A percentile compares a stretch with the other conserved stretches of the same genome.
Conservation (phyloP, 2,797 vertebrate genomes). For the Moxostoma hubbsi region DNA sequence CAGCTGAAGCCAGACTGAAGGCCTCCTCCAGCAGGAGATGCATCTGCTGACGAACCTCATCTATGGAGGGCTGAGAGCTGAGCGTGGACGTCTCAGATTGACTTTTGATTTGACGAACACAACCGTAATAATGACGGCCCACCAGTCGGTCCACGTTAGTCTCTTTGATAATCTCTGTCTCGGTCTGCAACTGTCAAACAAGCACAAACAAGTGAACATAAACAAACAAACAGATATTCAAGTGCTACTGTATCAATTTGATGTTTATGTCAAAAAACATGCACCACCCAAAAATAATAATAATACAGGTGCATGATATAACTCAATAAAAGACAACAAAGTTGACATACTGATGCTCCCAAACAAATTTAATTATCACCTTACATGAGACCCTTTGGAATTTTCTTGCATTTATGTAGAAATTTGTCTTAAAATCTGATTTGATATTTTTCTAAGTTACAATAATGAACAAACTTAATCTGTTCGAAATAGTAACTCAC, state of each 20-base stretch:
- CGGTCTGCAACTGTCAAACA: slow-evolving; percentile 78
- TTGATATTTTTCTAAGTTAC: no score
- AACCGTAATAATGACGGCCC: slow-evolving; percentile 79
- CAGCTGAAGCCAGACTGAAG: slow-evolving; percentile 94
- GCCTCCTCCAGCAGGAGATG: slow-evolving; percentile 97
- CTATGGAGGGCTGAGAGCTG: slow-evolving; percentile 99
- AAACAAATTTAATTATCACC: no score
- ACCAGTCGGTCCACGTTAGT: slow-evolving; percentile 91
- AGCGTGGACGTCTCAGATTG: slow-evolving; percentile 97
- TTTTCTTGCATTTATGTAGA: no score
- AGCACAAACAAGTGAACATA: slow-evolving; percentile 23
- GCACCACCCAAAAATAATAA: neutral
- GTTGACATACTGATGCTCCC: no score
- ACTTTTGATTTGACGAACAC: slow-evolving; percentile 88
- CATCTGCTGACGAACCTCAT: slow-evolving; percentile 98
- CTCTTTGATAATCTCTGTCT: slow-evolving; percentile 96
- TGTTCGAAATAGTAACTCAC: no score
- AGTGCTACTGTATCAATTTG: neutral
- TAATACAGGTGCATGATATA: no score
- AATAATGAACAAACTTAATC: no score
- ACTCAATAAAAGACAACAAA: no score
- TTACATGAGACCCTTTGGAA: no score
- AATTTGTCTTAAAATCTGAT: no score
- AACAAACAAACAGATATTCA: neutral
- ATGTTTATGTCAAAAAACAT: neutral